Conservation (phyloP, 2,888 invertebrate species). For the Sesia apiformis region DNA sequence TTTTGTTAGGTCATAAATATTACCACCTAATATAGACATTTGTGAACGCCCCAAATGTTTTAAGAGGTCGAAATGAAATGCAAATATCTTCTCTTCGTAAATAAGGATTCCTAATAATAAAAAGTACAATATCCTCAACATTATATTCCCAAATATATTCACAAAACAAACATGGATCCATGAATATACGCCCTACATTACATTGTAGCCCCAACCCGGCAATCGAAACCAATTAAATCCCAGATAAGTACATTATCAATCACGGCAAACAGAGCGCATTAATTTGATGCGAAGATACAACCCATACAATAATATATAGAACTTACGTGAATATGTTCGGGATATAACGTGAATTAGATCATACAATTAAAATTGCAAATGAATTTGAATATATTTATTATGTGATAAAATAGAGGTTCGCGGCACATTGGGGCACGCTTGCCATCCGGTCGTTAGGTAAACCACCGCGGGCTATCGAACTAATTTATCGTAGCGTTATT, state of each 20-base stretch:
- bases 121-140: no score
- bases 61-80: no score
- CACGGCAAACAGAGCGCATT: neutral
- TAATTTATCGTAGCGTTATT: constrained; percentile 4
- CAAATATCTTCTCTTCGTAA: no score
- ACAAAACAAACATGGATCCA: no score
- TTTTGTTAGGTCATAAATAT: no score
- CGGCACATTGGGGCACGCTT: neutral
- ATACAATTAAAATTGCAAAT: constrained; percentile 5
- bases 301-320: neutral
- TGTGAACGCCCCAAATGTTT: no score
- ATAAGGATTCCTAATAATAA: no score
- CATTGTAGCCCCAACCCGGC: neutral
- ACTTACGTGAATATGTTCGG: constrained; percentile 1
- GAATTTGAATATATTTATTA: constrained; percentile 17
- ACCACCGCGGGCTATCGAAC: neutral
- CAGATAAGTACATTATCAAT: neutral
- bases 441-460: neutral
- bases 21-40: no score
- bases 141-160: no score
- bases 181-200: no score
- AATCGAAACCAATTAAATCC: neutral
- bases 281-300: neutral
- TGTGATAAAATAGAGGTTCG: constrained; percentile 28
- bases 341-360: constrained; percentile 6